These are phyloP conservation scores for Aleiodes alternator DNA, from an alignment of 2,888 invertebrate genomes.

Conservation along the genomic window DNA sequence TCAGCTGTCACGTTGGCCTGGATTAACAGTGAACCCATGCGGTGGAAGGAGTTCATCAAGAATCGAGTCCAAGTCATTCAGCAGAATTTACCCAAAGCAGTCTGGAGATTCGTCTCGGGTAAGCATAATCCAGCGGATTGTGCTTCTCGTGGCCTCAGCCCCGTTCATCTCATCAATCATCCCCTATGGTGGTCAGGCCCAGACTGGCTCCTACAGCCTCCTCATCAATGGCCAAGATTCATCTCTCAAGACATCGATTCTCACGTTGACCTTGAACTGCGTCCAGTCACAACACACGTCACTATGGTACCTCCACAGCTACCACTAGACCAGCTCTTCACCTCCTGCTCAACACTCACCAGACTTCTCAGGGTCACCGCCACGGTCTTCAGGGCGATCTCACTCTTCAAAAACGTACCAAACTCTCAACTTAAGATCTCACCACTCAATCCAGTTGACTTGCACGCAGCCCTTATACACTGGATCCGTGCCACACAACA, in stretches of 20 bases:
- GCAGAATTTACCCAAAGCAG: neutral
- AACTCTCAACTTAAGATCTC: too few relatives aligned
- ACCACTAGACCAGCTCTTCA: neutral
- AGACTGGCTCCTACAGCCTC: neutral
- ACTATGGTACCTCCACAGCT: neutral
- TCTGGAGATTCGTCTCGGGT: neutral
- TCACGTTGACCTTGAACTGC: neutral
- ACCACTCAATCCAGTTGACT: too few relatives aligned
- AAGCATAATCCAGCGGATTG: slow-evolving; percentile 32
- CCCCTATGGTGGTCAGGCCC: slow-evolving; percentile 20
- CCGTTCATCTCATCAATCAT: neutral
- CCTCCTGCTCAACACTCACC: too few relatives aligned
- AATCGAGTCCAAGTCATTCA: slow-evolving; percentile 32
- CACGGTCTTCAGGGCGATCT: neutral
- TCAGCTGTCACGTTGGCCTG: slow-evolving; percentile 33
- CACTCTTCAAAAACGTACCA: neutral
- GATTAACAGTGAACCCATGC: slow-evolving; percentile 17
- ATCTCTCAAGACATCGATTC: too few relatives aligned
- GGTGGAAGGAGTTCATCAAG: slow-evolving; percentile 40
- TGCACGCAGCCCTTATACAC: too few relatives aligned
- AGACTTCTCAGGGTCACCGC: too few relatives aligned
- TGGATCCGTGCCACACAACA: too few relatives aligned
- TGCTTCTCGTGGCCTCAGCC: neutral
- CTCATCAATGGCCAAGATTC: neutral
- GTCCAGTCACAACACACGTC: neutral